Base-by-base conservation (phyloP, 2,113 vertebrate genomes). In the Pipra filicauda region DNA sequence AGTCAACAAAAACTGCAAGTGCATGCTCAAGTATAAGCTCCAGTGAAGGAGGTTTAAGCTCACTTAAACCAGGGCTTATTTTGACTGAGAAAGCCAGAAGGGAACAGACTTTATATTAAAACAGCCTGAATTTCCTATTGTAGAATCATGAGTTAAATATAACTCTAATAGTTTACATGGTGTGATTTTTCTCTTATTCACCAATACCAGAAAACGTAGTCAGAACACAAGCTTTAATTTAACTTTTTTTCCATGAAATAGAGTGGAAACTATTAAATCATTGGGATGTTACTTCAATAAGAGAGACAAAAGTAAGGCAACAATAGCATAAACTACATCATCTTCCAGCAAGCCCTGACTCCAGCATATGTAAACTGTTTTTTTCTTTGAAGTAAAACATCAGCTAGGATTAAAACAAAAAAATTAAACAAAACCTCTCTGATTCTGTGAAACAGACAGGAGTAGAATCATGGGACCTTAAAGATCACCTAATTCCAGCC, bases 1-100 rank as follows among this genome's bases (percentile, higher is more conserved):
- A 87, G 86, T 92, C 93, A 96, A 96, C 88, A 95, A 67, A 85
- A 90, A 62, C 58, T 43, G 75, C 75, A 93, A 88, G 59, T 46
- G 72, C 21, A 2, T 1, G 72, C 91, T 94, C 85, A 93, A 66
- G 28, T 35, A 9, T 73, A 85, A 93, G 73, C 80, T 54, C 52
- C 73, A 91, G 75, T 21, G 46, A 67, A 85, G 92, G 79, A n/a
- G 75, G 71, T 81, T 95, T 92, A 94, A 96, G 80, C 85, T 91
- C 65, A 52, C 26, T 91, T 84, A 96, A 95, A 88, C 49, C 91
- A 82, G 44, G 43, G 94, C 37, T 91, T 91, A 92, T 75, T 95
- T 86, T 65, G 49, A 91, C 49, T 69, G 76, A 78, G 69, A 86
- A 93, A 94, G 65, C 79, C 76, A 92, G 59, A 89, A 59, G 23